phyloP scores from a whole-genome alignment of 2,888 invertebrate genomes.

The Dioctria linearis region DNA sequence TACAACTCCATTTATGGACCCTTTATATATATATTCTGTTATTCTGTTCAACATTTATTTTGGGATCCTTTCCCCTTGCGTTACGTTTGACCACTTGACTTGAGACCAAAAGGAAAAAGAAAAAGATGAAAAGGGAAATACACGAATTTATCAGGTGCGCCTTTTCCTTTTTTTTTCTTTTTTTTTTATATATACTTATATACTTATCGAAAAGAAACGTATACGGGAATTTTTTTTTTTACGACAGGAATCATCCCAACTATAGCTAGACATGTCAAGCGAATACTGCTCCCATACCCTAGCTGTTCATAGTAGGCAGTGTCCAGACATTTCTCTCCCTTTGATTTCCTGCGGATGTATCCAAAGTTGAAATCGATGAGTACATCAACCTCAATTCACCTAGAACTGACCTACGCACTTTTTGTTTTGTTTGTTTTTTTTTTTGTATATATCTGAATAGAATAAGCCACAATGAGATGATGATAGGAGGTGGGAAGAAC shows the following conservation, averaged over 20 bases:
- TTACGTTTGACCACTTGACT: too few relatives aligned
- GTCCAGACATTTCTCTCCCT: conserved; percentile 19
- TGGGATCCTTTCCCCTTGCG: too few relatives aligned
- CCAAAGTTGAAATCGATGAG: conserved; percentile 25
- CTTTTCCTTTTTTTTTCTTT: background rate
- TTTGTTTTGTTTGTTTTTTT: background rate
- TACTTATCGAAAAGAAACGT: background rate
- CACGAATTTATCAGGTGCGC: background rate
- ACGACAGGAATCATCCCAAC: background rate
- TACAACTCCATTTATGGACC: too few relatives aligned
- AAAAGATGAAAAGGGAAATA: too few relatives aligned
- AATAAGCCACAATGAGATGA: background rate
- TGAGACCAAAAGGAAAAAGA: background rate
- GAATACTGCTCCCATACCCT: background rate
- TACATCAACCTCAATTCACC: conserved; percentile 38
- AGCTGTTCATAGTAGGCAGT: background rate
- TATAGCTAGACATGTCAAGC: conserved; percentile 2
- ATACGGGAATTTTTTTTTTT: background rate
- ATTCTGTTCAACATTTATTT: too few relatives aligned
- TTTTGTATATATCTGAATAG: conserved; percentile 10
- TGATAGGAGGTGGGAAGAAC: background rate
- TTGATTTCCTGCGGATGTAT: conserved; percentile 1
- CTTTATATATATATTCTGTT: too few relatives aligned
- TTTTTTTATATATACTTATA: too few relatives aligned
- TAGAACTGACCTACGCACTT: conserved; percentile 31